Base-by-base conservation (phyloP, 2,797 vertebrate species). In the Melanotaenia pygmaea region DNA sequence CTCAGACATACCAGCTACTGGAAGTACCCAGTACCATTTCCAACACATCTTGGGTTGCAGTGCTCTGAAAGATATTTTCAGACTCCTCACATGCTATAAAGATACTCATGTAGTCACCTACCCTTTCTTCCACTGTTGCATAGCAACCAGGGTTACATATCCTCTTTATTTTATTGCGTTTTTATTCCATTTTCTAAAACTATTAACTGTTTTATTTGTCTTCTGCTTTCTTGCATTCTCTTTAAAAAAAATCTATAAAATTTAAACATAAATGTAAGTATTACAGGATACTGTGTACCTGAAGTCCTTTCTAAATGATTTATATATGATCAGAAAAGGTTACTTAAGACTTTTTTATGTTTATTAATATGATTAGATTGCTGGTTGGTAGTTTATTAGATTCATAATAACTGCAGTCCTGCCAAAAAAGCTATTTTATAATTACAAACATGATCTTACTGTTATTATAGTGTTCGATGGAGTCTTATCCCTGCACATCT, bases 181-280 rank as follows among this genome's bases (percentile, higher is more conserved):
- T 57, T 56, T 56, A 66, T 56, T 40, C 24, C 6, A 20, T n/a
- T 38, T 53, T 66, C 30, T 38, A 26, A 66, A 13, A 32, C 16
- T 32, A 10, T 40, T 13, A 22, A 1, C 5, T 24, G 3, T 26
- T 14, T 60, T 9, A 40, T 22, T 40, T 32, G 18, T n/a, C 20
- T 47, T 47, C 43, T 30, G 7, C 22, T 38, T 6, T 5, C 37
- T 13, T 38, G 35, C 1, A 38, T 40, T 60, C 26, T 26, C 5
- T 22, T 4, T 40, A 1, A 38, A 60, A 37, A 35, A n/a, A 37
- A 34, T 16, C 32, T 34, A 35, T 35, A 9, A 34, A 34, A 18
- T 58, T 9, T 11, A n/a, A 22, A 47, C 45, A 47, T 9, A n/a
- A 7, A 9, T n/a, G n/a, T 47, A 45, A 18, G 43, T 45, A 45